phyloP scores from a whole-genome alignment of 1,140 invertebrate species.

The Brachystomella parvula region DNA sequence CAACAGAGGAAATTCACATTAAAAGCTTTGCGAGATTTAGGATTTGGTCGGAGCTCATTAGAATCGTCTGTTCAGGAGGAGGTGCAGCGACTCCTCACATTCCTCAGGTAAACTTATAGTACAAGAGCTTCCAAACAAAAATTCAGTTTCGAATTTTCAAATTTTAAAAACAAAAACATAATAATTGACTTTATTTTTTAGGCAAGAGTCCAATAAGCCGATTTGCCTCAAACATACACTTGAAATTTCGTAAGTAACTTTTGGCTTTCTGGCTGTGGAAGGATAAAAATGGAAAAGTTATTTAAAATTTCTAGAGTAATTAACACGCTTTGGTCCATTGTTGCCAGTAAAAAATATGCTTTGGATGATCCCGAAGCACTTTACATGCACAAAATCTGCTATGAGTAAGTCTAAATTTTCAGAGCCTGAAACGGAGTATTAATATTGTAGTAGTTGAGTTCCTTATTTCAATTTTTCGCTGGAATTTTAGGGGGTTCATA shows the following conservation, averaged over 20 bases:
- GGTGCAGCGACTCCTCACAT: constrained; percentile 6
- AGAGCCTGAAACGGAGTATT: no score
- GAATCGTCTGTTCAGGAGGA: constrained; percentile 20
- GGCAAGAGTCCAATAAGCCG: not conserved
- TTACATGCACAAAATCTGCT: constrained; percentile 17
- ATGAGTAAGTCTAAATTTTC: constrained; percentile 11
- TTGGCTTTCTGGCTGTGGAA: not conserved
- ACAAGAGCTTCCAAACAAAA: no score
- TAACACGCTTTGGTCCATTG: constrained; percentile 15
- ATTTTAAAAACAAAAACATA: not conserved
- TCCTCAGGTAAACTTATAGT: not conserved
- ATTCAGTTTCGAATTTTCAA: no score
- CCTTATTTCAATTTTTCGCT: not conserved
- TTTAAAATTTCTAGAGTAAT: not conserved
- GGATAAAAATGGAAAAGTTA: not conserved
- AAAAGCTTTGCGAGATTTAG: constrained; percentile 18
- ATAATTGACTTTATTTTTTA: not conserved
- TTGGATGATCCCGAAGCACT: constrained; percentile 14
- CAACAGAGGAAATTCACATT: constrained; percentile 28
- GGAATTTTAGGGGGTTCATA: constrained; percentile 14
- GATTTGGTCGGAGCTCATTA: constrained; percentile 21
- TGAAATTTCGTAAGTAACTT: constrained; percentile 7
- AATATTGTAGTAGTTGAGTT: not conserved
- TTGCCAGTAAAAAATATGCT: constrained; percentile 6
- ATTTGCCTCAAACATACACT: constrained; percentile 2